These are phyloP conservation scores for Halichoeres trimaculatus DNA, from an alignment of 2,113 vertebrate species.

Conservation along the genomic window DNA sequence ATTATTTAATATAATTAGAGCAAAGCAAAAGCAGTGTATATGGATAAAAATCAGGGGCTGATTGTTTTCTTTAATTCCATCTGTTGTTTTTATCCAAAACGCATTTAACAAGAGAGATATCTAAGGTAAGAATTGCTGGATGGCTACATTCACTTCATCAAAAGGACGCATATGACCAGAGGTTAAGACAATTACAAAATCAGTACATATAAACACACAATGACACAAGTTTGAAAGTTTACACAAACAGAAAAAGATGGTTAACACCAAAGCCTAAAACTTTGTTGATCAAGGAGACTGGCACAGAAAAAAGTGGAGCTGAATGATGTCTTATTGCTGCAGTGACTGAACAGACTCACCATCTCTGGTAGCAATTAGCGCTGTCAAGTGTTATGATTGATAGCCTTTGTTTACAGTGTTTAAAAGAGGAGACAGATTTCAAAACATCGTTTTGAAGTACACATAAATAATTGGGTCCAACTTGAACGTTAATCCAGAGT, in stretches of 20 bases:
- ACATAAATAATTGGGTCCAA: conserved; percentile 81
- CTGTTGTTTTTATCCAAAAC: neutral
- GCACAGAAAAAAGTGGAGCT: conserved; percentile 33
- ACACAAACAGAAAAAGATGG: conserved; percentile 32
- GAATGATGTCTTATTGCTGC: conserved; percentile 38
- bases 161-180: conserved; percentile 35
- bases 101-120: neutral
- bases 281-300: conserved; percentile 51
- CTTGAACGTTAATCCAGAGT: conserved; percentile 70
- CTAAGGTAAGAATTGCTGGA: conserved; percentile 17
- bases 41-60: neutral
- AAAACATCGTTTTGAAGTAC: conserved; percentile 80
- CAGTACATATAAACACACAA: conserved; percentile 42
- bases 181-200: conserved; percentile 41
- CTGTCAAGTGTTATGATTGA: conserved; percentile 83
- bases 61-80: conserved; percentile 3
- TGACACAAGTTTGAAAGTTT: conserved; percentile 36
- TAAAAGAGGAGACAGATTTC: conserved; percentile 82
- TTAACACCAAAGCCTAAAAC: conserved; percentile 38
- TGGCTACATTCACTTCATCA: conserved; percentile 12
- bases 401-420: conserved; percentile 86
- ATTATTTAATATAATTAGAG: no score
- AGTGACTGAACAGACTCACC: conserved; percentile 19
- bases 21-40: neutral
- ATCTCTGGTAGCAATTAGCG: conserved; percentile 84